Base-by-base conservation (phyloP, 2,888 invertebrate genomes). In the Maniola hyperantus region DNA sequence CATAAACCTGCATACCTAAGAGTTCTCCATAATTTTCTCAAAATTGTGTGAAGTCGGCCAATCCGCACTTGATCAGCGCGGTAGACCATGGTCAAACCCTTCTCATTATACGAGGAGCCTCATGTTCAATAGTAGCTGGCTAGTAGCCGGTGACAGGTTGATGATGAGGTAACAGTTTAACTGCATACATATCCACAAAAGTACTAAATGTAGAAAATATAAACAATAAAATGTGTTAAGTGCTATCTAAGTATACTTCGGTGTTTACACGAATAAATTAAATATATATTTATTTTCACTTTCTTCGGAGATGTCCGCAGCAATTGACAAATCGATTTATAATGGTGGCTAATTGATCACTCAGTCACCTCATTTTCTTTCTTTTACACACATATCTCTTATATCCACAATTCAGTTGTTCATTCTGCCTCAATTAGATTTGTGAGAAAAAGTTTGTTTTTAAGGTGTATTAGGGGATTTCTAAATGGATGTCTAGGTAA, bases 281-380 rank as follows among this genome's bases (percentile, higher is more conserved):
- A 57, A 57, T 18, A 57, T 57, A 26, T 26, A 26, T 26, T 26
- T 26, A 26, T 4, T 57, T 73, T 55, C 65, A 79, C 83, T 84
- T 84, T 85, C 85, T 81, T 85, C 65, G 65, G 66, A 74, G 65
- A 69, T 72, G 74, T 71, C 74, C 48, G 60, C 15, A 13, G 76
- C 71, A 79, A 75, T 81, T 82, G 81, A 86, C 82, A 85, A 83
- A 87, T 87, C 80, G 82, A 82, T 81, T 84, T 84, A 83, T 87
- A 87, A 88, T 87, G 82, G 83, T 78, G 73, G 76, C 77, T 84
- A 85, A 86, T 80, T 79, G 79, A 66, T 65, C 59, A 59, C 50
- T 20, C 36, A 48, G 15, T 44, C 59, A n/a, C n/a, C n/a, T n/a
- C 8, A 55, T 63, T 64, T 55, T 64, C 63, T 53, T 61, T 46